Conservation (phyloP, 2,888 invertebrate species). For the Hoplodrina ambigua region DNA sequence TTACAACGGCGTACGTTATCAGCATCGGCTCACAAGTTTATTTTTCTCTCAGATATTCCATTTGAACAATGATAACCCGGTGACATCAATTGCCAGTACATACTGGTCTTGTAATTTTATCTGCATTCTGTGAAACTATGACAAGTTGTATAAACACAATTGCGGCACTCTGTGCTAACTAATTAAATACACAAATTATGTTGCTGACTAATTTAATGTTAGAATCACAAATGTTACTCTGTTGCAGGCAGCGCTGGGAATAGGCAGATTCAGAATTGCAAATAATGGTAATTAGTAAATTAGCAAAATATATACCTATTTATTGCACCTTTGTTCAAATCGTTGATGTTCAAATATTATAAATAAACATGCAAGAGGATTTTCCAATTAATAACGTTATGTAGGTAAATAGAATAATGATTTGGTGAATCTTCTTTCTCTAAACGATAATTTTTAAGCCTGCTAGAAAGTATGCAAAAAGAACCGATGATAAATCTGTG, state of each 20-base stretch:
- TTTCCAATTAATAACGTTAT: slow-evolving; percentile 5
- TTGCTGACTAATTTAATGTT: slow-evolving; percentile 51
- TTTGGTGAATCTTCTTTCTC: neutral
- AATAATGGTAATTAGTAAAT: slow-evolving; percentile 50
- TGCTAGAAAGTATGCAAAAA: neutral
- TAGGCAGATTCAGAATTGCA: slow-evolving; percentile 43
- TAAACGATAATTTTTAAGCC: neutral
- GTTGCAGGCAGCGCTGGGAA: slow-evolving; percentile 22
- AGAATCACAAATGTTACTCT: slow-evolving; percentile 51
- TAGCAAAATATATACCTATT: slow-evolving; percentile 40
- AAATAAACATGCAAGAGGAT: slow-evolving; percentile 28
- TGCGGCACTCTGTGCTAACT: slow-evolving; percentile 34
- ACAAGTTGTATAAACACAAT: slow-evolving; percentile 41
- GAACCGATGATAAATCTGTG: neutral
- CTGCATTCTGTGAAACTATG: slow-evolving; percentile 47
- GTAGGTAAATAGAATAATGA: slow-evolving; percentile 2
- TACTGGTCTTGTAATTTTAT: slow-evolving; percentile 58
- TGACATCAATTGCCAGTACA: slow-evolving; percentile 63
- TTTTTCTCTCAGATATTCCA: slow-evolving; percentile 57
- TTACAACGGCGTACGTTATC: slow-evolving; percentile 34
- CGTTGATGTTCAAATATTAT: slow-evolving; percentile 12
- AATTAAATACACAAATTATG: slow-evolving; percentile 54
- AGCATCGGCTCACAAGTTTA: slow-evolving; percentile 39
- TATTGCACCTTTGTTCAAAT: slow-evolving; percentile 30
- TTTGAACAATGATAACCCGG: slow-evolving; percentile 65